These are phyloP conservation scores for Sebastes schlegelii DNA, from an alignment of 2,113 vertebrate species.

Conservation along the genomic window DNA sequence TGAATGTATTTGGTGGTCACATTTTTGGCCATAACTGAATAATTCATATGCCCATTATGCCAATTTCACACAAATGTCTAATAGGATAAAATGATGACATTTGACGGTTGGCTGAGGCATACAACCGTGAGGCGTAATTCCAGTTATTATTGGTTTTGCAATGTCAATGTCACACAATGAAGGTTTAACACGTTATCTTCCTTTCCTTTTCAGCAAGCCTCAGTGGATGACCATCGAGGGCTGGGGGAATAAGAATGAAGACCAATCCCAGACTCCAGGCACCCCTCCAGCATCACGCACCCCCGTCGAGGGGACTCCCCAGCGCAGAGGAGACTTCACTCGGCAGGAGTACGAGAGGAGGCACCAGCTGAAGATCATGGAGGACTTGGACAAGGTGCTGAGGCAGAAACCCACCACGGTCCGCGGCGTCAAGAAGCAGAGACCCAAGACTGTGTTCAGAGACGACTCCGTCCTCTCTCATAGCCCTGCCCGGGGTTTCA, in stretches of 20 bases:
- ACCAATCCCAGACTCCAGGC: slow-evolving; percentile 71
- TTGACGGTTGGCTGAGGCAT: too few relatives aligned
- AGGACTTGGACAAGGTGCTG: slow-evolving; percentile 92
- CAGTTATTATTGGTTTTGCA: background rate
- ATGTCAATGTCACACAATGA: background rate
- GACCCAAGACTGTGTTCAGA: slow-evolving; percentile 90
- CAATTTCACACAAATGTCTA: too few relatives aligned
- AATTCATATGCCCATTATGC: too few relatives aligned
- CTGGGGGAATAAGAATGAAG: slow-evolving; percentile 77
- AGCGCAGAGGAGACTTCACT: slow-evolving; percentile 89
- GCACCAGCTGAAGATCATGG: slow-evolving; percentile 93
- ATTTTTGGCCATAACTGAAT: too few relatives aligned
- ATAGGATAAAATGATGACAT: too few relatives aligned
- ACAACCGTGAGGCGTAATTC: background rate
- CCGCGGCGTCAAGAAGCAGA: slow-evolving; percentile 85
- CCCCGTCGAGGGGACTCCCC: slow-evolving; percentile 80
- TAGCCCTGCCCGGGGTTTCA: slow-evolving; percentile 88
- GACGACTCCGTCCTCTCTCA: slow-evolving; percentile 90
- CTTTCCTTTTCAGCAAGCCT: slow-evolving; percentile 65
- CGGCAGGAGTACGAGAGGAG: slow-evolving; percentile 89
- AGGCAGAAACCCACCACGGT: slow-evolving; percentile 86
- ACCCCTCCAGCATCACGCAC: slow-evolving; percentile 70
- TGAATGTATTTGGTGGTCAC: too few relatives aligned
- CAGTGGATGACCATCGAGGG: slow-evolving; percentile 80
- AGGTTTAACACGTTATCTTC: background rate